Evolutionary conservation across 2,888 invertebrate genomes (phyloP).

Genomic region (Epirrhoe alternata): DNA sequence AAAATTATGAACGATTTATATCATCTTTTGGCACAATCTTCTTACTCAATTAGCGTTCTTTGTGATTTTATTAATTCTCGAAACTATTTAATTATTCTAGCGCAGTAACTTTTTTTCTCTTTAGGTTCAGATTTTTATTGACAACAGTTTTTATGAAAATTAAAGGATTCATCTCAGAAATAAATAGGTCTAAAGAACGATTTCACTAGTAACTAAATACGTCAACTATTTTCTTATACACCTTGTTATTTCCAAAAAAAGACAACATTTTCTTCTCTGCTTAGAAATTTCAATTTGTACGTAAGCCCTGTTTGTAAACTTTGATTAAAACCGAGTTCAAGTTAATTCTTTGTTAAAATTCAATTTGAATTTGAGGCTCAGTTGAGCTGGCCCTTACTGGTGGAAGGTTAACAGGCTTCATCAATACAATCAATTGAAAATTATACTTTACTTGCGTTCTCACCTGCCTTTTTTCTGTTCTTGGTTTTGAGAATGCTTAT

Average conservation of each 20-base stretch:
- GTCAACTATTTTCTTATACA: not conserved
- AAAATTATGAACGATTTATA: slow-evolving; percentile 52
- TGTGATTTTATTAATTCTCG: not conserved
- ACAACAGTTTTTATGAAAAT: too few species aligned
- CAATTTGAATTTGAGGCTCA: slow-evolving; percentile 46
- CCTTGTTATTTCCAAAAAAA: slow-evolving; percentile 4
- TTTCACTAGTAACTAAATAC: not conserved
- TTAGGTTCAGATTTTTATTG: not conserved
- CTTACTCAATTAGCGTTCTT: not conserved
- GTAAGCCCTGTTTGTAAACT: slow-evolving; percentile 42
- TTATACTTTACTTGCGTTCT: slow-evolving; percentile 4
- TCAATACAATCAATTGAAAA: slow-evolving; percentile 36
- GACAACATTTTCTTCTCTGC: slow-evolving; percentile 28
- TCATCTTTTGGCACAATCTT: slow-evolving; percentile 27
- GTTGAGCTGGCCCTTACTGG: slow-evolving; percentile 33
- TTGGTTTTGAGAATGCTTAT: not conserved
- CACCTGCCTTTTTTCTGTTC: not conserved
- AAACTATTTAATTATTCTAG: not conserved
- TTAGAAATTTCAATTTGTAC: slow-evolving; percentile 44
- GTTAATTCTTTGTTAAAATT: slow-evolving; percentile 47
- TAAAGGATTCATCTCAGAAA: too few species aligned
- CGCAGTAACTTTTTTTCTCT: not conserved
- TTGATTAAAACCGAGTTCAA: slow-evolving; percentile 45
- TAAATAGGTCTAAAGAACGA: too few species aligned
- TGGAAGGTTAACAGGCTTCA: slow-evolving; percentile 36